Conservation (phyloP, 2,797 vertebrate species). For the Merluccius polli region DNA sequence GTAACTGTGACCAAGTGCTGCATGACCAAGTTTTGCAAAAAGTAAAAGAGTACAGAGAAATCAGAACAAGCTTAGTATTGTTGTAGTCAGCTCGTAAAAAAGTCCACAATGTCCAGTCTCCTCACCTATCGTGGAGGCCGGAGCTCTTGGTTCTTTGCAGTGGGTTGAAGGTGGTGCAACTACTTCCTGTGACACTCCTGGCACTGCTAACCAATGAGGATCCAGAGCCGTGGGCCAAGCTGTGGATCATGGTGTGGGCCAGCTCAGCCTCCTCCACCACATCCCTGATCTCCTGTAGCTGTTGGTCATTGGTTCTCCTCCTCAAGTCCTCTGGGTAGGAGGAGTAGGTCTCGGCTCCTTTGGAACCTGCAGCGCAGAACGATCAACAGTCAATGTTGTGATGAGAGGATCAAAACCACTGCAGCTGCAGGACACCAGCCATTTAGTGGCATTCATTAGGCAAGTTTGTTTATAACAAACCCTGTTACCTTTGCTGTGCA, state of each 20-base stretch:
- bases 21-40: no score
- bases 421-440: no score
- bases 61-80: background rate
- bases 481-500: no score
- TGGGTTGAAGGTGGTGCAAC: slow-evolving; percentile 64
- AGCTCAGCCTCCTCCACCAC: slow-evolving; percentile 78
- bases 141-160: slow-evolving; percentile 76
- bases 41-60: no score
- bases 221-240: slow-evolving; percentile 71
- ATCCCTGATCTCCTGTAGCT: slow-evolving; percentile 77
- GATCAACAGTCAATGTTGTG: slow-evolving; percentile 4
- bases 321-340: slow-evolving; percentile 54
- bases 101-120: background rate
- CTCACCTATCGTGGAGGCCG: slow-evolving; percentile 76
- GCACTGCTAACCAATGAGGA: slow-evolving; percentile 72
- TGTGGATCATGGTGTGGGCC: slow-evolving; percentile 72
- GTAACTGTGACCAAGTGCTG: no score
- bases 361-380: slow-evolving; percentile 18
- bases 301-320: slow-evolving; percentile 72
- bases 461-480: background rate
- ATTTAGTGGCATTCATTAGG: background rate
- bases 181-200: slow-evolving; percentile 79
- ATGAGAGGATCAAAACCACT: background rate
- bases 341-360: slow-evolving; percentile 21
- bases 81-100: background rate